Base-by-base conservation (phyloP, 2,113 vertebrate genomes). In the Tamias sibiricus region DNA sequence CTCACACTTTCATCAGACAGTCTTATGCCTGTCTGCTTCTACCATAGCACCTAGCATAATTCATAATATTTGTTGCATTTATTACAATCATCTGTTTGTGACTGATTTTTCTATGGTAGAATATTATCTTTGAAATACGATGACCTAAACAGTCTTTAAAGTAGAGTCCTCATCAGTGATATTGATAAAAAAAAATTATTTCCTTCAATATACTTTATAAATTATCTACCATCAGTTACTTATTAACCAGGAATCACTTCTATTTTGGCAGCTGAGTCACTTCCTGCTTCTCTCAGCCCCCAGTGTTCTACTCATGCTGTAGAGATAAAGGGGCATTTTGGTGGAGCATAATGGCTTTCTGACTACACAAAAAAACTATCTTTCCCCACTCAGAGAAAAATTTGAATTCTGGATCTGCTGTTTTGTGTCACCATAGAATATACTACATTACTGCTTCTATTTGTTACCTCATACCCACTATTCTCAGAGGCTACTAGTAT, bases 51-150 rank as follows among this genome's bases (percentile, higher is more conserved):
- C 42, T 22, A 87, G 35, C 10, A 30, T 26, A 52, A 62, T 49
- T 95, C 28, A 59, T 32, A 85, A 16, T 84, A 93, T 83, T 59
- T 95, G 22, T 86, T 74, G 95, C 24, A 82, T 14, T 75, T 13
- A 42, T 77, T 95, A 74, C 9, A 40, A 77, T 77, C 83, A 74
- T 85, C 37, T 72, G 19, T 26, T 52, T 47, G 40, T 84, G 11
- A 69, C 11, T 69, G 35, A 77, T 74, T 87, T 95, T 90, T 44
- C 87, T 35, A 30, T 86, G 14, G 17, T n/a, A 90, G 37, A 77
- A 68, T 47, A 77, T 32, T 52, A 40, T 74, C 47, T 47, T 24
- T 69, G 86, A 97, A 94, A 42, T 37, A 64, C 24, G 30, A 40
- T 69, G 77, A 91, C 16, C 75, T 82, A 74, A 85, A 72, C 26